Base-by-base conservation (phyloP, 2,113 vertebrate genomes). In the Bostrychus sinensis region DNA sequence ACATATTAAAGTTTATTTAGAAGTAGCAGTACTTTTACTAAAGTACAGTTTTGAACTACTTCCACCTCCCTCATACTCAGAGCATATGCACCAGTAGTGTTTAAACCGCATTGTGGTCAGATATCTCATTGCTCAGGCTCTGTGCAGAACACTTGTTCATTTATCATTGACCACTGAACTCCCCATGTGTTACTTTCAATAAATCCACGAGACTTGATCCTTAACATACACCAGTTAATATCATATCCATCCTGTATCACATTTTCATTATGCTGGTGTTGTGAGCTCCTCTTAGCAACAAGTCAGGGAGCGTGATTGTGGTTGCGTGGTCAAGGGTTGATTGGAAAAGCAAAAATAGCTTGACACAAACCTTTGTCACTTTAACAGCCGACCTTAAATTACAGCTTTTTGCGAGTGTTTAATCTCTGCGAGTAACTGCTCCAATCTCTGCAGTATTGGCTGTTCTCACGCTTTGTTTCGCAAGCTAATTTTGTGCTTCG, bases 271-370 rank as follows among this genome's bases (percentile, higher is more conserved):
- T 11, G 51, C 25, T 89, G 82, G 82, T 89, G 75, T 83, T 85
- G 72, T 73, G 66, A 61, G 69, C 64, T 78, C 46, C 66, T 82
- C 80, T 39, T 82, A 73, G 86, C 83, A 90, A 90, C 87, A 77
- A 48, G 62, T 62, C 39, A 25, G 50, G 46, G 48, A 64, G 58
- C 48, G 3, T 12, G 22, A 11, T 48, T 48, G 54, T 60, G 41
- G 55, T 51, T 48, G 22, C 57, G 75, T 42, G 74, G 78, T 65
- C 69, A 80, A 76, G 66, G 74, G 61, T 75, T 85, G 50, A 70
- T 56, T 77, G 54, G 64, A 85, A 75, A 83, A 80, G 70, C 76
- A 71, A 87, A 91, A 92, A 91, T 89, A 91, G 86, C 86, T 77
- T 59, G 14, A 80, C 67, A 77, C 55, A 56, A 65, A 56, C 81